Conservation (phyloP, 2,888 invertebrate genomes). For the Lasioglossum morio region DNA sequence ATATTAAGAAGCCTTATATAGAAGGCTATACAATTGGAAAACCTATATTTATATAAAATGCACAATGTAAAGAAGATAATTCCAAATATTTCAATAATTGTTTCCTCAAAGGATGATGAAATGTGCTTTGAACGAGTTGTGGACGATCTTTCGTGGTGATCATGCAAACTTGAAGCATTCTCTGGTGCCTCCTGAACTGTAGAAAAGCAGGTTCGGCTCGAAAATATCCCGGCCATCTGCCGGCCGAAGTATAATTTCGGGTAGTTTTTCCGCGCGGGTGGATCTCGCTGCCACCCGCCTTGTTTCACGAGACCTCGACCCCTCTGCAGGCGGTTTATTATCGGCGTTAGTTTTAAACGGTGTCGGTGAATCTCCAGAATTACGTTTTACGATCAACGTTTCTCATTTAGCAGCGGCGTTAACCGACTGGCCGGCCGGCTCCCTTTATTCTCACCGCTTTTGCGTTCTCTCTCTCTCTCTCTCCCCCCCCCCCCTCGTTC, state of each 20-base stretch:
- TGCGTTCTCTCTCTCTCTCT: neutral
- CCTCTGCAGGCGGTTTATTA: slow-evolving; percentile 2
- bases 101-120: too few relatives aligned
- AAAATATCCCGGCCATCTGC: neutral
- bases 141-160: neutral
- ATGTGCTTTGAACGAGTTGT: neutral
- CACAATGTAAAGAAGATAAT: too few relatives aligned
- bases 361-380: slow-evolving; percentile 22
- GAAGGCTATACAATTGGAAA: too few relatives aligned
- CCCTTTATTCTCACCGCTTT: slow-evolving; percentile 34
- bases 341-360: slow-evolving; percentile 24
- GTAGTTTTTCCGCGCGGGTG: neutral
- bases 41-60: too few relatives aligned
- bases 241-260: neutral
- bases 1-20: too few relatives aligned
- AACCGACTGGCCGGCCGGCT: slow-evolving; percentile 7
- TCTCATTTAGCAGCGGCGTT: slow-evolving; percentile 27
- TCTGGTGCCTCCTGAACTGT: neutral
- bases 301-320: neutral
- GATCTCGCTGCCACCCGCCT: neutral
- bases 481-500: neutral
- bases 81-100: too few relatives aligned
- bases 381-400: slow-evolving; percentile 36
- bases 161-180: neutral
- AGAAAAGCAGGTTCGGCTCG: neutral